A percentile compares a stretch with the other conserved stretches of the same genome.
phyloP scores from a whole-genome alignment of 2,888 invertebrate species.

The Cerastis leucographa region DNA sequence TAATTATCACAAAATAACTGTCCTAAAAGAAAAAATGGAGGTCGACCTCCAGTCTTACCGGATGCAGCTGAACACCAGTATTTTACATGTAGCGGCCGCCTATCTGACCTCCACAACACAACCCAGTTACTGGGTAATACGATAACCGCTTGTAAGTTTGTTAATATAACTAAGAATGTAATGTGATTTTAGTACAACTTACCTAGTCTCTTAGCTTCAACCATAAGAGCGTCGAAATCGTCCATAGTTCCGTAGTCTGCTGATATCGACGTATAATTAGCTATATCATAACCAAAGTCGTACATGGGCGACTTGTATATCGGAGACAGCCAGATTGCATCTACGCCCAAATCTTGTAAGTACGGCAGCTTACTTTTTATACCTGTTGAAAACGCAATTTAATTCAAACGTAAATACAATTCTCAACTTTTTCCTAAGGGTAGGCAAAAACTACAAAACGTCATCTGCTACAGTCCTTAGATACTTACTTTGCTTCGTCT shows the following conservation, averaged over 20 bases:
- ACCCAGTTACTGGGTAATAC: background rate
- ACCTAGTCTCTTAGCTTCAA: constrained; percentile 85
- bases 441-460: too few species aligned
- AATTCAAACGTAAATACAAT: background rate
- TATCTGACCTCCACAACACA: background rate
- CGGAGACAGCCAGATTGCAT: constrained; percentile 93
- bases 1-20: background rate
- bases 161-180: background rate
- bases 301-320: constrained; percentile 94
- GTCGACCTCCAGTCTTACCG: background rate
- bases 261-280: constrained; percentile 92
- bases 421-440: too few species aligned
- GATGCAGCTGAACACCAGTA: background rate
- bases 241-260: constrained; percentile 92
- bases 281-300: constrained; percentile 95
- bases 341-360: constrained; percentile 90
- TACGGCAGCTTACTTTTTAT: constrained; percentile 87
- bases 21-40: background rate
- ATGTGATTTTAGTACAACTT: constrained; percentile 68
- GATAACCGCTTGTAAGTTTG: background rate
- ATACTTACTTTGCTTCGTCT: background rate
- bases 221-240: constrained; percentile 92
- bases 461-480: too few species aligned
- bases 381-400: constrained; percentile 69
- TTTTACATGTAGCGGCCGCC: background rate